phyloP scores from a whole-genome alignment of 2,113 vertebrate species.

The Peromyscus maniculatus region DNA sequence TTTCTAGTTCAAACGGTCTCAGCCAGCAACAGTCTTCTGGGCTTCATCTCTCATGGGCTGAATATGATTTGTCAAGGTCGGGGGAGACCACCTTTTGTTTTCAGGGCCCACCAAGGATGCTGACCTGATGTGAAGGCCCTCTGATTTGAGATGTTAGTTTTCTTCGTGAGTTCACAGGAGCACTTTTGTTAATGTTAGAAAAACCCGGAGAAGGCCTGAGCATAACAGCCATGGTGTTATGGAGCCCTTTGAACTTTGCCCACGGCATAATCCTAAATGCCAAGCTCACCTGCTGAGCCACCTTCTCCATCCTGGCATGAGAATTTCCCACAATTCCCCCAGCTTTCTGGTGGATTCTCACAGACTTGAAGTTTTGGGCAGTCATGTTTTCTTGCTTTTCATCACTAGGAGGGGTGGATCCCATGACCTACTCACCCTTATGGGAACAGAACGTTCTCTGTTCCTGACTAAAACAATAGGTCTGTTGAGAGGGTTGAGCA shows the following conservation, averaged over 20 bases:
- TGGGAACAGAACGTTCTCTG: neutral
- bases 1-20: neutral
- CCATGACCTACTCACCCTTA: neutral
- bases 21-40: neutral
- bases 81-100: neutral
- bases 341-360: neutral
- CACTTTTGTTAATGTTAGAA: neutral
- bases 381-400: slow-evolving; percentile 27
- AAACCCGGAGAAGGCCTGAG: neutral
- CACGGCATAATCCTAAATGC: neutral
- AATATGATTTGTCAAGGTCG: neutral
- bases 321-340: neutral
- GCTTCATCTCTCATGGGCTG: neutral
- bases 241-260: neutral
- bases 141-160: neutral
- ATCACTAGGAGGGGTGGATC: neutral
- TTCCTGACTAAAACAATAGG: slow-evolving; percentile 8
- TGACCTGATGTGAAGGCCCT: neutral
- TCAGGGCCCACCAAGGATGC: neutral
- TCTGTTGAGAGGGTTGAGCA: neutral
- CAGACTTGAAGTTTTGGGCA: neutral
- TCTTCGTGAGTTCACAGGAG: neutral
- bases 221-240: rapidly evolving
- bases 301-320: neutral
- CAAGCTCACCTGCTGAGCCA: neutral